Evolutionary conservation across 2,113 vertebrate species (phyloP), one percentile per base, ranked within the genome.

Genomic region (Gobius niger): DNA sequence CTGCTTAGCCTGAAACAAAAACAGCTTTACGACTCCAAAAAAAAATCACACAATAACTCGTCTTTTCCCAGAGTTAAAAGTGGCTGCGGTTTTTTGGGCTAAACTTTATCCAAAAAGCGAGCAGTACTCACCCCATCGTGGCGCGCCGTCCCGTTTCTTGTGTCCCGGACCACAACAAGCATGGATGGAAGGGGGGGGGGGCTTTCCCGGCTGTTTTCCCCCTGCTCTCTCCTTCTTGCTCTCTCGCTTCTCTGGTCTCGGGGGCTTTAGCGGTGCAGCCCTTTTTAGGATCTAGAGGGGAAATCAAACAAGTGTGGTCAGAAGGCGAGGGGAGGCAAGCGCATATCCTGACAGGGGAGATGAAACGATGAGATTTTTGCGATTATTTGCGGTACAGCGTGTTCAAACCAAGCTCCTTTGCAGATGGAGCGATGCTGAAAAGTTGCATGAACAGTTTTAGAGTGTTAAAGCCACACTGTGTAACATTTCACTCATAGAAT

Each of bases 71-170:
- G 6, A 57, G 56, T 50, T 44, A 68, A 63, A 24, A 75, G 77
- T 41, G 42, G 66, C 47, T 73, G 73, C 16, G 53, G 73, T 77
- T 59, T 77, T 59, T 66, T 44, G 11, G 40, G 67, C 10, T 54
- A n/a, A 59, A 54, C 6, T 41, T 12, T 65, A 50, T 68, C 52
- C 6, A 18, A 49, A 1, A 0, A 64, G 54, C 34, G 4, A 47
- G 0, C 0, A 63, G 59, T 42, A 2, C 84, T 86, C 77, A 89
- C 87, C 85, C 82, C 87, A 87, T 87, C 63, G 63, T 13, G 10
- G 46, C 42, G 49, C 67, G 73, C 51, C 59, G 69, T 80, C 70
- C 64, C 18, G 59, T 12, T 44, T 70, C 60, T 8, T 63, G 15
- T 7, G 42, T 19, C 19, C 50, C 61, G 42, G 16, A 62, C 42